Conservation (phyloP, 1,140 invertebrate species). For the Eueides isabella region DNA sequence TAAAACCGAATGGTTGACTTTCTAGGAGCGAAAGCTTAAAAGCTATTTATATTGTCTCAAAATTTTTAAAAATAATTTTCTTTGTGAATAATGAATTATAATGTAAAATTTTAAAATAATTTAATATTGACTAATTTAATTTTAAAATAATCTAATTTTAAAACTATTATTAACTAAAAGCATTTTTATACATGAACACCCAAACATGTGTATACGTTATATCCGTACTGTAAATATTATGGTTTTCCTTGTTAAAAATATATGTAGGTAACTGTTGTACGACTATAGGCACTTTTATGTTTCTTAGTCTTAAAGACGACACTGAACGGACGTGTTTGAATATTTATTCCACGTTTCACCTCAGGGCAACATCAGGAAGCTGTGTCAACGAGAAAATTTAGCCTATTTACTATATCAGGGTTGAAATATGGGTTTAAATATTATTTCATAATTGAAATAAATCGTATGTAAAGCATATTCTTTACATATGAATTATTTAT, state of each 20-base stretch:
- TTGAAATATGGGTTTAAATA: background rate
- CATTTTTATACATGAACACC: background rate
- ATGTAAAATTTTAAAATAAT: too few species aligned
- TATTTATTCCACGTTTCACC: slow-evolving; percentile 23
- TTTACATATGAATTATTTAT: too few species aligned
- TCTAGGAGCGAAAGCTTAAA: too few species aligned
- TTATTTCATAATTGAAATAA: background rate
- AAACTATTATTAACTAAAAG: too few species aligned
- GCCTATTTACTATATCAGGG: slow-evolving; percentile 10
- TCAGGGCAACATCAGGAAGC: slow-evolving; percentile 15
- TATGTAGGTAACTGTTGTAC: background rate
- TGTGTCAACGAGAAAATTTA: slow-evolving; percentile 21
- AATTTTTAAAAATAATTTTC: too few species aligned
- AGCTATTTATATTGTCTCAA: too few species aligned
- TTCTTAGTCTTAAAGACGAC: background rate
- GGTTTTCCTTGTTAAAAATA: background rate
- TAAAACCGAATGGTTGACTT: too few species aligned
- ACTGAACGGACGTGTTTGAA: background rate
- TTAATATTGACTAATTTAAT: too few species aligned
- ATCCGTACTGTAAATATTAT: background rate
- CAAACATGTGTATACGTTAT: background rate
- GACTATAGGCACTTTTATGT: background rate
- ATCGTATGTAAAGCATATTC: background rate
- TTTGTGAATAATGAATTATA: too few species aligned
- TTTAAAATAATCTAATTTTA: too few species aligned